Evolutionary conservation across 1,140 invertebrate genomes (phyloP).

Genomic region (Lanistes nyassanus): DNA sequence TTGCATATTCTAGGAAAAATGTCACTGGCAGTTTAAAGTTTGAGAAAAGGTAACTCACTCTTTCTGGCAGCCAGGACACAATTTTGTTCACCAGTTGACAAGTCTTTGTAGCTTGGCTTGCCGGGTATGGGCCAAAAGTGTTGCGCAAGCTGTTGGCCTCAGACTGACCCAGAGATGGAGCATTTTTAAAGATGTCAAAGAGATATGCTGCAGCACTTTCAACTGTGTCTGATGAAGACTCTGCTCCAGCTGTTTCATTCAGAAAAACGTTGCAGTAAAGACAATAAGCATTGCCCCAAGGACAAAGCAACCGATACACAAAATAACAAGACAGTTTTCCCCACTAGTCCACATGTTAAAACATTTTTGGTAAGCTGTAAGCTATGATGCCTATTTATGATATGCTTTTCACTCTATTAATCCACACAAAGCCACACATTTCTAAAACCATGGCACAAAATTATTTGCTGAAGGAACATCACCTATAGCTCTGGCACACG

Average conservation of each 20-base stretch:
- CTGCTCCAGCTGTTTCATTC: slow-evolving; percentile 63
- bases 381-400: not conserved
- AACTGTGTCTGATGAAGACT: slow-evolving; percentile 70
- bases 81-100: slow-evolving; percentile 57
- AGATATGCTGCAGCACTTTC: slow-evolving; percentile 74
- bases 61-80: slow-evolving; percentile 56
- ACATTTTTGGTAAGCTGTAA: not conserved
- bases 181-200: slow-evolving; percentile 73
- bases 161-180: slow-evolving; percentile 70
- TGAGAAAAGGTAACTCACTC: slow-evolving; percentile 12
- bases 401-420: not conserved
- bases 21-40: too few relatives aligned
- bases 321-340: not conserved
- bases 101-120: slow-evolving; percentile 54
- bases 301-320: not conserved
- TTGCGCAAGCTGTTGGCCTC: slow-evolving; percentile 53
- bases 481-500: slow-evolving; percentile 54
- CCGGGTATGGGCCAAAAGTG: slow-evolving; percentile 64
- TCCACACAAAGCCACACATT: not conserved
- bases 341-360: not conserved
- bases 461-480: slow-evolving; percentile 8
- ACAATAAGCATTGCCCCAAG: not conserved
- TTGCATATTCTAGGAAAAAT: too few relatives aligned
- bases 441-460: not conserved
- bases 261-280: slow-evolving; percentile 2